Conservation (phyloP, 2,113 vertebrate genomes). For the Brachionichthys hirsutus region DNA sequence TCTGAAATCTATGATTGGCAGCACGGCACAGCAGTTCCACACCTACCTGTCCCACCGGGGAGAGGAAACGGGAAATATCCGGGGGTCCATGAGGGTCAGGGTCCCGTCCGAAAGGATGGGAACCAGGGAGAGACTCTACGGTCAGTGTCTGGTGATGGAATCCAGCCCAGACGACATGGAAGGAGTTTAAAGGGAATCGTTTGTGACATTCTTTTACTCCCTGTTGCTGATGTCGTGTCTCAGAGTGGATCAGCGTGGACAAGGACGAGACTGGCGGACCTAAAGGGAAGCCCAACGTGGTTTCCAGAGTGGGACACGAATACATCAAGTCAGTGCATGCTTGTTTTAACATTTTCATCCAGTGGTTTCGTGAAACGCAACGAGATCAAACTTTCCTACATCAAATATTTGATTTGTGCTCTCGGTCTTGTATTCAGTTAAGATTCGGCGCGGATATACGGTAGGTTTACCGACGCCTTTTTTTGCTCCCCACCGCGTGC, state of each 20-base stretch:
- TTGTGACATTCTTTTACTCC: too few species aligned
- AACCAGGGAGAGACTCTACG: constrained; percentile 92
- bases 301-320: constrained; percentile 81
- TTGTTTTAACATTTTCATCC: not conserved
- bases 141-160: constrained; percentile 61
- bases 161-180: not conserved
- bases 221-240: constrained; percentile 8
- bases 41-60: constrained; percentile 94
- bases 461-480: too few species aligned
- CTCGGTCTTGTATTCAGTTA: too few species aligned
- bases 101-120: constrained; percentile 92
- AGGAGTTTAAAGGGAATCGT: too few species aligned
- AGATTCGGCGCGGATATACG: too few species aligned
- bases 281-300: constrained; percentile 80
- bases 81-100: constrained; percentile 93
- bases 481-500: too few species aligned
- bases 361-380: too few species aligned
- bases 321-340: constrained; percentile 79
- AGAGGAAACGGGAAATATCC: constrained; percentile 95
- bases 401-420: too few species aligned
- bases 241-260: constrained; percentile 97
- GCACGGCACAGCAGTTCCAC: constrained; percentile 94
- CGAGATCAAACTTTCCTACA: too few species aligned
- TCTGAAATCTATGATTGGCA: constrained; percentile 97
- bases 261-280: constrained; percentile 87